These are phyloP conservation scores for Botia kubotai DNA, from an alignment of 2,797 vertebrate species.

Conservation along the genomic window DNA sequence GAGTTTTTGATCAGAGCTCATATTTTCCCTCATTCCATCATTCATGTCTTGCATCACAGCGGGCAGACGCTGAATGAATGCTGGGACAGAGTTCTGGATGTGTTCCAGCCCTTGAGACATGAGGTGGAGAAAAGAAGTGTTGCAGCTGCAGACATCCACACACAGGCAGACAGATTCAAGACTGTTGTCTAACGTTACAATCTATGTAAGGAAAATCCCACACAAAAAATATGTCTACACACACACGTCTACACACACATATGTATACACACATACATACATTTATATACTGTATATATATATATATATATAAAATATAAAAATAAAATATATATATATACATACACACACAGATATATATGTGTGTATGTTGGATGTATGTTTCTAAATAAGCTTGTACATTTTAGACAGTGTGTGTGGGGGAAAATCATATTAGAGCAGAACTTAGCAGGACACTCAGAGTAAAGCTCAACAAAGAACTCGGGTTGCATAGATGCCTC, in stretches of 20 bases:
- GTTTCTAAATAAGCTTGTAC: neutral
- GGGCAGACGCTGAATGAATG: constrained; percentile 28
- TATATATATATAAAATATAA: too few relatives aligned
- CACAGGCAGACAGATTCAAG: neutral
- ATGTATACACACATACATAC: too few relatives aligned
- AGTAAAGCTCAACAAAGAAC: neutral
- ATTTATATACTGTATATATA: too few relatives aligned
- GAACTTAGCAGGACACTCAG: neutral
- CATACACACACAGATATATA: too few relatives aligned
- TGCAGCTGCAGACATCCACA: constrained; percentile 6
- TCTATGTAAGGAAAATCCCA: neutral
- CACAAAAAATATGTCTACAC: too few relatives aligned
- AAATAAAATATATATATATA: too few relatives aligned
- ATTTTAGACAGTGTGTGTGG: neutral
- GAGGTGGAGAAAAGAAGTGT: constrained; percentile 41
- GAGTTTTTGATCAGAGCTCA: constrained; percentile 1
- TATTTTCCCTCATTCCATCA: constrained; percentile 18
- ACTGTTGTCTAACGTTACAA: neutral
- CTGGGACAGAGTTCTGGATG: constrained; percentile 44
- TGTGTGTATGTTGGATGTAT: too few relatives aligned
- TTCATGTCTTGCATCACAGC: constrained; percentile 26
- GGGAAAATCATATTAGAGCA: neutral
- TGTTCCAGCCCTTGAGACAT: constrained; percentile 56
- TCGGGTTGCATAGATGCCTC: constrained; percentile 50
- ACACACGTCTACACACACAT: too few relatives aligned